Evolutionary conservation across 2,888 invertebrate genomes (phyloP).

Genomic region (Dorcus hopei): DNA sequence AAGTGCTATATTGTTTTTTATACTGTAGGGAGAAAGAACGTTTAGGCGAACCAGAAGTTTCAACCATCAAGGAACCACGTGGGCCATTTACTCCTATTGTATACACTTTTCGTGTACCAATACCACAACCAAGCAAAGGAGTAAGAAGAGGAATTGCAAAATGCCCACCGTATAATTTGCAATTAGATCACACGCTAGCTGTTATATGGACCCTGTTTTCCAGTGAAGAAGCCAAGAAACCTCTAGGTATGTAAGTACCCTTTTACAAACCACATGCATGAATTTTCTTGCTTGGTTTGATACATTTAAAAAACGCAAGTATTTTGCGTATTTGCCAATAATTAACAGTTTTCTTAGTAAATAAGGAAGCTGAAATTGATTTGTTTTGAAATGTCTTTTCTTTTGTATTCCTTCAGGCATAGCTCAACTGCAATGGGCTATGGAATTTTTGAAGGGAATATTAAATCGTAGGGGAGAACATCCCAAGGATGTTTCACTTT

Average conservation of each 20-base stretch:
- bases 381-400: too few relatives aligned
- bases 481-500: slow-evolving; percentile 43
- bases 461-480: slow-evolving; percentile 39
- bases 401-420: slow-evolving; percentile 35
- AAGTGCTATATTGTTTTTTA: too few relatives aligned
- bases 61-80: too few relatives aligned
- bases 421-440: slow-evolving; percentile 49
- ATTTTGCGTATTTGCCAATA: slow-evolving; percentile 1
- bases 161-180: slow-evolving; percentile 45
- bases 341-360: too few relatives aligned
- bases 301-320: not conserved
- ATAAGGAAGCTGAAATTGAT: too few relatives aligned
- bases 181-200: slow-evolving; percentile 48
- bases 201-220: slow-evolving; percentile 49
- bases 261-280: not conserved
- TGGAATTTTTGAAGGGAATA: slow-evolving; percentile 44
- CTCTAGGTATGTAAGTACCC: slow-evolving; percentile 22
- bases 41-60: not conserved
- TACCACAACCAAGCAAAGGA: slow-evolving; percentile 21
- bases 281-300: not conserved
- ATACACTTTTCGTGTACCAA: slow-evolving; percentile 42
- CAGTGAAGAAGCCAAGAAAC: slow-evolving; percentile 27
- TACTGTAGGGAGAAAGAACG: not conserved
- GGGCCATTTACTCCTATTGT: slow-evolving; percentile 32
- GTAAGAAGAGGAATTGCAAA: slow-evolving; percentile 31